Evolutionary conservation across 2,797 vertebrate genomes (phyloP).

Genomic region (Epinephelus awoara): DNA sequence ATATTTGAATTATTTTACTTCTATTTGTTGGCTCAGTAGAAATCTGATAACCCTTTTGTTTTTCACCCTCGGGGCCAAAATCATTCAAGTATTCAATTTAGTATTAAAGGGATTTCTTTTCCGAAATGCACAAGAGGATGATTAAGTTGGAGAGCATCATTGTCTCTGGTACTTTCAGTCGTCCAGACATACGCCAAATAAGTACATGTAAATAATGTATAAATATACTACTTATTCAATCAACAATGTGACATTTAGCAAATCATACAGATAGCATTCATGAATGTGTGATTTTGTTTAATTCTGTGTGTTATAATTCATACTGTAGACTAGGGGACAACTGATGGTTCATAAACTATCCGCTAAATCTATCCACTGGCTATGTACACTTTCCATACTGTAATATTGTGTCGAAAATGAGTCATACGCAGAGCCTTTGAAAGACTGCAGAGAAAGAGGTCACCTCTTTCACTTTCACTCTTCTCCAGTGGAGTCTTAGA

Average conservation of each 20-base stretch:
- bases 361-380: not conserved
- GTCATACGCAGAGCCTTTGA: conserved; percentile 15
- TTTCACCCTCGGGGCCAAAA: not conserved
- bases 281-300: not conserved
- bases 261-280: too few species aligned
- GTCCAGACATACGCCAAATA: not conserved
- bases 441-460: conserved; percentile 61
- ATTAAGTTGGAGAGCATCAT: conserved; percentile 8
- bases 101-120: not conserved
- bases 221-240: conserved; percentile 21
- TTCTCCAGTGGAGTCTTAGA: conserved; percentile 57
- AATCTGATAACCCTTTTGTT: conserved; percentile 24
- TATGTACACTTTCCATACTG: conserved; percentile 11
- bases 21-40: conserved; percentile 6
- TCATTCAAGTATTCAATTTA: conserved; percentile 4
- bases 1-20: conserved; percentile 12
- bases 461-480: conserved; percentile 61
- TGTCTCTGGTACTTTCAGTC: not conserved
- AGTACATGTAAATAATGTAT: conserved; percentile 23
- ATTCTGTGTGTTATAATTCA: not conserved
- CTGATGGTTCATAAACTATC: conserved; percentile 2
- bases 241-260: not conserved
- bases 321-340: not conserved
- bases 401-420: conserved; percentile 44
- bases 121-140: not conserved